Evolutionary conservation across 2,888 invertebrate genomes (phyloP), one percentile per base, ranked within the genome.

Genomic region (Empis stercorea): DNA sequence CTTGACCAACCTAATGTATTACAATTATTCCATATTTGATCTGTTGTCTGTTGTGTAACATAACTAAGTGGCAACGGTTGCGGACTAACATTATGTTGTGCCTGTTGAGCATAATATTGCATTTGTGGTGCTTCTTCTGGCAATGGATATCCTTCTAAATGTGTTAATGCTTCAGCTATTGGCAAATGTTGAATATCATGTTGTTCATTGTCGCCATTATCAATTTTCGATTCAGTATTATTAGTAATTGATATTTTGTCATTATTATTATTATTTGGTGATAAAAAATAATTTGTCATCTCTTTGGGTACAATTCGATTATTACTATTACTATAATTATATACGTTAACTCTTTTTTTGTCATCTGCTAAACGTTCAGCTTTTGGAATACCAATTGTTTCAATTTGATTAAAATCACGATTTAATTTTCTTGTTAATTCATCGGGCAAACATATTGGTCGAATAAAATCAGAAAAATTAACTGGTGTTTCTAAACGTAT

Each of bases 1-100:
- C 85, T 76, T 1, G 84, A 83, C 91, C 91, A 91, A 14, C 89
- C 88, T 30, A 91, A 72, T 1, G 88, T 85, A 58, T 87, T 87
- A 62, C 91, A 91, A 52, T 81, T 76, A 7, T 74, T 66, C 58
- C 71, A 70, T 17, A 57, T 54, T 48, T 66, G 58, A 15, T 57
- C 58, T 9, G 43, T 27, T 3, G 54, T 46, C 9, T 52, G 48
- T 13, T 51, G 23, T 40, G 54, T 52, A 37, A 57, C 49, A 46
- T 53, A 57, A 23, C 44, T 53, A 2, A 55, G 42, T 14, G 50
- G 49, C 10, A 50, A n/a, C 7, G 55, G 40, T 11, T 51, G 41
- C 1, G 55, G 46, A 32, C 36, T 46, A 4, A 44, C 15, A 39
- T 40, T 48, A n/a, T 36, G n/a, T 13, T 23, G 11, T 15, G 51